Evolutionary conservation across 2,113 vertebrate species (phyloP).

Genomic region (Anser brachyrhynchus): DNA sequence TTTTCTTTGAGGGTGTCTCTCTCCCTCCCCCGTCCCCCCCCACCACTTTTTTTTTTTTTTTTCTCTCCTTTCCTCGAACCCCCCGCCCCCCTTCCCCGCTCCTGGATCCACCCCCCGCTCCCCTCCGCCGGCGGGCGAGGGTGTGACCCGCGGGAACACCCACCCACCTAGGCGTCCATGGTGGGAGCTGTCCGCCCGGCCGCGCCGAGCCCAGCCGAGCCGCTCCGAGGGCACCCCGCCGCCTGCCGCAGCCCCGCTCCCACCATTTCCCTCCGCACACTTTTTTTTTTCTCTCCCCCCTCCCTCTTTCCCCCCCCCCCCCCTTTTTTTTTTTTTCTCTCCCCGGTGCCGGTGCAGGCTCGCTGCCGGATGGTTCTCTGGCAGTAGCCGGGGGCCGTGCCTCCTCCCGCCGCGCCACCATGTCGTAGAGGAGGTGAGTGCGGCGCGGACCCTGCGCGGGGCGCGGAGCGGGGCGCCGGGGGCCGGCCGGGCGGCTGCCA

Average conservation of each 20-base stretch:
- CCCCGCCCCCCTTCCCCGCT: background rate
- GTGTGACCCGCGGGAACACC: constrained; percentile 56
- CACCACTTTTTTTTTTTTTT: too few relatives aligned
- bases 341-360: constrained; percentile 21
- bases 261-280: too few relatives aligned
- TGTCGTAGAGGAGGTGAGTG: constrained; percentile 81
- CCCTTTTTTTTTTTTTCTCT: background rate
- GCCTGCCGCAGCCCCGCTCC: too few relatives aligned
- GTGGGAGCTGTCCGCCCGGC: constrained; percentile 50
- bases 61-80: too few relatives aligned
- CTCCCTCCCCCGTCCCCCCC: too few relatives aligned
- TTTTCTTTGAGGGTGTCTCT: too few relatives aligned
- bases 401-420: constrained; percentile 69
- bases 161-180: constrained; percentile 26
- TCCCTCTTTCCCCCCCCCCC: background rate
- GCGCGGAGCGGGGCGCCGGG: too few relatives aligned
- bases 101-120: constrained; percentile 8
- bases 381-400: constrained; percentile 52
- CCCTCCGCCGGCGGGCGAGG: constrained; percentile 33
- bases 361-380: constrained; percentile 31
- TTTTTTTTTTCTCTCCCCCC: too few relatives aligned
- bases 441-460: constrained; percentile 32
- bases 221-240: too few relatives aligned
- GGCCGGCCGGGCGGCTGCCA: too few relatives aligned
- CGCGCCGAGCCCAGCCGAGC: background rate